Base-by-base conservation (phyloP, 2,113 vertebrate species). In the Brachyhypopomus occidentalis region DNA sequence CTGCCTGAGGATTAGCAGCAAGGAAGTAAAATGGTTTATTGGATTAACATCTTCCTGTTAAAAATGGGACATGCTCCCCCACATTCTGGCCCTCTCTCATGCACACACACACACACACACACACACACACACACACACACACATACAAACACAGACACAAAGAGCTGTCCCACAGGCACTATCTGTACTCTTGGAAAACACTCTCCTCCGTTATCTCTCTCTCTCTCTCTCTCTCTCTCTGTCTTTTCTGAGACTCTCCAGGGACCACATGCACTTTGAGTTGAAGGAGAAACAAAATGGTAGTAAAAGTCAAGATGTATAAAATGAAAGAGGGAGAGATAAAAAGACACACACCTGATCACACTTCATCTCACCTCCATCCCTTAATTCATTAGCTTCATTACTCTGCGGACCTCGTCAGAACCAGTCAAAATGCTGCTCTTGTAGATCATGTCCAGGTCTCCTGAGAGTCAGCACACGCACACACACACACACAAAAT, bases 11-110 rank as follows among this genome's bases (percentile, higher is more conserved):
- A 62, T 79, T 45, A 79, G 27, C 30, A 23, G 4, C 4, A 36
- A 16, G 56, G 41, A 79, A 45, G 59, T 72, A 48, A 79, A 72
- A 34, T 5, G 17, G 38, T 70, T 72, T 80, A 55, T n/a, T 72
- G 69, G 69, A 80, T 73, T 80, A 80, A 52, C 38, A 34, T 56
- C 58, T 72, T 72, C 70, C 78, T 72, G 78, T 73, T 60, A 73
- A 48, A 80, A 52, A 52, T 52, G 45, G 45, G 45, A 52, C 45
- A 52, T 11, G 12, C 45, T 52, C 45, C 45, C 41, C 45, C 45
- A 52, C 45, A 52, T 45, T 45, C 30, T 30, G 30, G 30, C 30
- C 30, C 30, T 45, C 9, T 45, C 41, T 45, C 41, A 45, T 11
- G 41, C 41, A 30, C 45, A n/a, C 63, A 30, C 19, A 3, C 20